phyloP scores from a whole-genome alignment of 2,888 invertebrate genomes.

The Schizotus pectinicornis region DNA sequence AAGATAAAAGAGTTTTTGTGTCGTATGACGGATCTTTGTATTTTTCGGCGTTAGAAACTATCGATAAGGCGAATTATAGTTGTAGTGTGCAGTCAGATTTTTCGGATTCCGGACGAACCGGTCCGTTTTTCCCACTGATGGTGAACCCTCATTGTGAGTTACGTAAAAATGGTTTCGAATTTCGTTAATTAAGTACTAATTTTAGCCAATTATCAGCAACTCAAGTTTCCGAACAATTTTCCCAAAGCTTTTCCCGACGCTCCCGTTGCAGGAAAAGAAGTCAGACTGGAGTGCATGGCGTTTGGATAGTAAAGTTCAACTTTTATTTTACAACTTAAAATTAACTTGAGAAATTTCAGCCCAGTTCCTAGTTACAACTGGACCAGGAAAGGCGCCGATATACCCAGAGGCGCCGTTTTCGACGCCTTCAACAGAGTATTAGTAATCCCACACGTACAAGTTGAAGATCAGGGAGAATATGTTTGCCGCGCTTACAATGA shows the following conservation, averaged over 20 bases:
- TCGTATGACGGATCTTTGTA: slow-evolving; percentile 93
- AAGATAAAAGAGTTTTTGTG: slow-evolving; percentile 91
- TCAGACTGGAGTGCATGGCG: slow-evolving; percentile 91
- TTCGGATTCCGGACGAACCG: slow-evolving; percentile 86
- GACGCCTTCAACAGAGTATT: slow-evolving; percentile 85
- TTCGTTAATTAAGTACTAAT: slow-evolving; percentile 28
- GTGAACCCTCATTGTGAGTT: slow-evolving; percentile 80
- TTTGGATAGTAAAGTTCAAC: slow-evolving; percentile 81
- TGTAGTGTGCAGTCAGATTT: slow-evolving; percentile 90
- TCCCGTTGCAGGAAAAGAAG: slow-evolving; percentile 87
- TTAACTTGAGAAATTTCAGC: slow-evolving; percentile 52
- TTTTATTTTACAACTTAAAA: slow-evolving; percentile 11
- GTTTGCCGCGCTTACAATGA: slow-evolving; percentile 85
- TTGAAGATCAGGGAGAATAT: slow-evolving; percentile 95
- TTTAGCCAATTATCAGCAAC: slow-evolving; percentile 82
- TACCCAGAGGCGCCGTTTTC: slow-evolving; percentile 77
- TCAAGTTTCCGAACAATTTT: slow-evolving; percentile 93
- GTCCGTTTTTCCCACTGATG: slow-evolving; percentile 83
- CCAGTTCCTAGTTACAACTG: slow-evolving; percentile 94
- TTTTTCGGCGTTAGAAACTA: slow-evolving; percentile 90
- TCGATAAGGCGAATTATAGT: slow-evolving; percentile 89
- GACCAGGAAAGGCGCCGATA: slow-evolving; percentile 76
- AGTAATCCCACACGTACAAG: slow-evolving; percentile 82
- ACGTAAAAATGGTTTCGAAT: background rate
- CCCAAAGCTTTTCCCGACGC: slow-evolving; percentile 96